A percentile compares a stretch with the other conserved stretches of the same genome.
phyloP scores from a whole-genome alignment of 2,797 vertebrate genomes.

The Takifugu rubripes region DNA sequence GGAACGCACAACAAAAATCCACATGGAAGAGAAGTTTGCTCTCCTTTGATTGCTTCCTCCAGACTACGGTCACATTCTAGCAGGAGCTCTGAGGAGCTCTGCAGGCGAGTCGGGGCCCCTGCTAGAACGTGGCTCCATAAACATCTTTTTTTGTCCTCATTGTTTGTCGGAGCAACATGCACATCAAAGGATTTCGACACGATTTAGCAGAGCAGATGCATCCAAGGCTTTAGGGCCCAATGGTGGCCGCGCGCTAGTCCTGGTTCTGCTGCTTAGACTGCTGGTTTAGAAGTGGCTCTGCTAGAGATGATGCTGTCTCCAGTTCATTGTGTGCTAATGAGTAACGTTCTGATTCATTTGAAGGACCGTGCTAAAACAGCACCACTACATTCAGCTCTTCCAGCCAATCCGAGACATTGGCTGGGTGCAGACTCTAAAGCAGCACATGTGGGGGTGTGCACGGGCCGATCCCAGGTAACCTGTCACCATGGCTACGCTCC shows the following conservation, averaged over 20 bases:
- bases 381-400: constrained; percentile 85
- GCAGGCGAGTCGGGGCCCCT: constrained; percentile 55
- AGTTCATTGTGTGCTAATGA: constrained; percentile 71
- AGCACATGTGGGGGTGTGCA: constrained; percentile 83
- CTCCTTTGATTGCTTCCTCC: constrained; percentile 52
- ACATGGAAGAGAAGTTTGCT: constrained; percentile 79
- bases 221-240: too few relatives aligned
- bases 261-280: too few relatives aligned
- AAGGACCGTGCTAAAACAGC: constrained; percentile 85
- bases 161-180: constrained; percentile 51
- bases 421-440: constrained; percentile 85
- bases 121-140: constrained; percentile 67
- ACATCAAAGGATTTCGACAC: constrained; percentile 60
- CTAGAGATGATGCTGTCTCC: constrained; percentile 61
- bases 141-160: constrained; percentile 65
- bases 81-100: constrained; percentile 61
- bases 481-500: neutral
- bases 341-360: constrained; percentile 80
- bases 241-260: too few relatives aligned
- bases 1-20: constrained; percentile 57
- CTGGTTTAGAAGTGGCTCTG: neutral
- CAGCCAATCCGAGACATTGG: constrained; percentile 84
- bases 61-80: constrained; percentile 58
- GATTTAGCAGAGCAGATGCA: constrained; percentile 26
- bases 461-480: constrained; percentile 79